Percentiles rank a stretch among this genome's conserved stretches.
These are phyloP conservation scores for Petrolisthes manimaculis DNA, from an alignment of 2,888 invertebrate genomes.

Conservation along the genomic window DNA sequence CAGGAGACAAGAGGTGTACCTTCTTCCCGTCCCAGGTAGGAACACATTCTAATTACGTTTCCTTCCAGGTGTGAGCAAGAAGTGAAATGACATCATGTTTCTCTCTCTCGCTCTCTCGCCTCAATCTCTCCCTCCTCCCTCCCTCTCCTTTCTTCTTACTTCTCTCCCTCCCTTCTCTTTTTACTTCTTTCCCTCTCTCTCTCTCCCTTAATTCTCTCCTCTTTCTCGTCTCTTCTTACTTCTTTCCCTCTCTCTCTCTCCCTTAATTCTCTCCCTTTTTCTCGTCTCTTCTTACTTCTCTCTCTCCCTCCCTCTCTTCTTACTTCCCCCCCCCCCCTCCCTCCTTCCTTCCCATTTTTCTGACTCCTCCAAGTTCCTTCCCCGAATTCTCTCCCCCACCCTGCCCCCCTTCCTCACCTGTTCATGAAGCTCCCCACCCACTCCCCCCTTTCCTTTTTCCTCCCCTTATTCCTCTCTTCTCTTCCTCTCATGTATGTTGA, in stretches of 20 bases:
- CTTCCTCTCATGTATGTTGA: neutral
- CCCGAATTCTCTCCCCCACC: neutral
- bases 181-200: neutral
- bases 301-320: neutral
- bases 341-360: neutral
- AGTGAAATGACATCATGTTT: too few species aligned
- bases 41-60: neutral
- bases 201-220: neutral
- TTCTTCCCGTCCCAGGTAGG: neutral
- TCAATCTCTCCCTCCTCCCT: neutral
- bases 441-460: neutral
- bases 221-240: neutral
- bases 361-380: neutral
- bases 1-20: too few species aligned
- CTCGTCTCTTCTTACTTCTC: too few species aligned
- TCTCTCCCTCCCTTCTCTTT: neutral
- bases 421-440: neutral
- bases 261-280: too few species aligned
- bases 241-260: neutral
- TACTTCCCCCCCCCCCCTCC: neutral
- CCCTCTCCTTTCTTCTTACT: neutral
- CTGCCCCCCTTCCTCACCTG: neutral
- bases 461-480: neutral
- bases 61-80: neutral
- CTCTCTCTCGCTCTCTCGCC: neutral